phyloP scores from a whole-genome alignment of 2,113 vertebrate species.

The Plecturocebus donacophilus region DNA sequence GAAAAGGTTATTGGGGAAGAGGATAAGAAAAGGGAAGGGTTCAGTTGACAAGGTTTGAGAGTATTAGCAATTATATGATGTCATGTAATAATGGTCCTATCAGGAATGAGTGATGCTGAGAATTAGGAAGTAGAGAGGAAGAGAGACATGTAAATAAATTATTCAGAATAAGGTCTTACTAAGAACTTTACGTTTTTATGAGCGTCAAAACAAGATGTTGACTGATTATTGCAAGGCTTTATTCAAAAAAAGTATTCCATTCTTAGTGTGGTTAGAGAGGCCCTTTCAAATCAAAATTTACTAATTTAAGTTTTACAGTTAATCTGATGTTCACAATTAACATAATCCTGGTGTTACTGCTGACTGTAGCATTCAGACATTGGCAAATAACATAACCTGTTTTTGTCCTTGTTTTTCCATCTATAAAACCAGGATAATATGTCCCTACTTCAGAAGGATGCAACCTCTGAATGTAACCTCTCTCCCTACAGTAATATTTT shows the following conservation, averaged over 20 bases:
- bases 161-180: not conserved
- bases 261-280: not conserved
- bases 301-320: slow-evolving; percentile 1
- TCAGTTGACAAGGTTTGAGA: not conserved
- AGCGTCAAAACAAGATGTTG: not conserved
- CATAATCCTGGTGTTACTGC: not conserved
- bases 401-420: slow-evolving; percentile 56
- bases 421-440: slow-evolving; percentile 51
- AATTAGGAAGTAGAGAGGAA: slow-evolving; percentile 27
- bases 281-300: slow-evolving; percentile 29
- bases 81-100: not conserved
- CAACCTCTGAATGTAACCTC: not conserved
- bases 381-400: not conserved
- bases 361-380: not conserved
- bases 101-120: not conserved
- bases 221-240: not conserved
- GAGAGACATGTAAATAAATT: slow-evolving; percentile 5
- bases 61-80: not conserved
- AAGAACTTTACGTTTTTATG: slow-evolving; percentile 22
- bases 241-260: not conserved
- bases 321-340: slow-evolving; percentile 32
- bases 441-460: slow-evolving; percentile 32
- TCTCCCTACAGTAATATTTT: not conserved
- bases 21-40: not conserved
- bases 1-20: not conserved